Evolutionary conservation across 2,113 vertebrate species (phyloP), one percentile per base, ranked within the genome.

Genomic region (Micromys minutus): DNA sequence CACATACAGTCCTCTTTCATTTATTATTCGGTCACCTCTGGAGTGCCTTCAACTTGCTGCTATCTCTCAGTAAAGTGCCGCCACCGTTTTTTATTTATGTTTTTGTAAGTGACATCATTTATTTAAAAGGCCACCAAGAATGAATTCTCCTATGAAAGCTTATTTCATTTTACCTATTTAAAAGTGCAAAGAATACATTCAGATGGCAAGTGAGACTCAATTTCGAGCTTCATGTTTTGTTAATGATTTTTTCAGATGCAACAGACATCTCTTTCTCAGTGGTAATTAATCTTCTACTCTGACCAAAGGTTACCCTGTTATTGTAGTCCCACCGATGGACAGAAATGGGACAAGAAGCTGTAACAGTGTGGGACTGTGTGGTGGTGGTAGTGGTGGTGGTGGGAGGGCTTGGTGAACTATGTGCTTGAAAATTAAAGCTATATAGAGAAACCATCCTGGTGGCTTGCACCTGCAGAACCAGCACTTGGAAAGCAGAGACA

Each of bases 201-300:
- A 87, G 39, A 55, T 4, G 29, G 63, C 47, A 17, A 74, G 15
- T 69, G n/a, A 61, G 86, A 94, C 39, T 86, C 74, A 65, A 84
- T 75, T 85, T 87, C 26, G 86, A 86, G 45, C 39, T 29, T 47
- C 3, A 31, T 71, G 50, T 94, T 96, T 94, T 80, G 76, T 75
- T 86, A 79, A 72, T 13, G 61, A 50, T 95, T 85, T 95, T 92
- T 52, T 52, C 87, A 71, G 85, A 57, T 63, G 69, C 29, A 16
- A 79, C 21, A 42, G 93, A 19, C 42, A 47, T 86, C 22, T 74
- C 31, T 89, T 90, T 87, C n/a, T 12, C 42, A 12, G 59, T 47
- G n/a, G 71, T 92, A 69, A 93, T 95, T 95, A 69, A 88, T 93
- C 74, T 93, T 89, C 29, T 71, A 13, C 42, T n/a, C 11, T 0